Conservation (phyloP, 1,140 invertebrate genomes). For the Lasaia peninsularis region DNA sequence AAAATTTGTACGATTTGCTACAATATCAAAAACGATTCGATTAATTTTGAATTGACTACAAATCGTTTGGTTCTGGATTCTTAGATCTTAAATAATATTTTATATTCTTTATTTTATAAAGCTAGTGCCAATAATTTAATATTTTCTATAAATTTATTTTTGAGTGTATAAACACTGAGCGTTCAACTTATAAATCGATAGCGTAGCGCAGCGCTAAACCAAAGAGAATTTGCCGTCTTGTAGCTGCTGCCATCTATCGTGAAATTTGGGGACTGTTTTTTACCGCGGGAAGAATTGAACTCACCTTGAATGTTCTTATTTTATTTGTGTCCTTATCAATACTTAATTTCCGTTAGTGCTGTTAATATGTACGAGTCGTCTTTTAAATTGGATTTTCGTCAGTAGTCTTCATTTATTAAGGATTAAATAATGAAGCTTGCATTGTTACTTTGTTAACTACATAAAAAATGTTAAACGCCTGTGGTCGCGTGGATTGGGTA, state of each 20-base stretch:
- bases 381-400: not conserved
- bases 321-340: not conserved
- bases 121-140: constrained; percentile 1
- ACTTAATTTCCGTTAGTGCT: not conserved
- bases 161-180: constrained; percentile 46
- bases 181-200: constrained; percentile 62
- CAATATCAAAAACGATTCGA: not conserved
- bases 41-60: not conserved
- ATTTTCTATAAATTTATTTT: constrained; percentile 37
- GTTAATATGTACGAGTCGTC: not conserved
- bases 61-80: not conserved
- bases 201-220: constrained; percentile 63
- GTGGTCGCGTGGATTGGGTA: too few species aligned
- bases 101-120: not conserved
- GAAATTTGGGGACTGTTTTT: not conserved
- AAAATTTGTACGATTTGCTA: constrained; percentile 20
- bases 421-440: too few species aligned
- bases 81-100: not conserved
- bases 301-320: constrained; percentile 10
- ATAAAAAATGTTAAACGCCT: too few species aligned
- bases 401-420: too few species aligned
- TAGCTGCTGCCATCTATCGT: constrained; percentile 47
- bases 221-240: constrained; percentile 46
- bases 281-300: constrained; percentile 6
- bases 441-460: too few species aligned